Conservation (phyloP, 2,113 vertebrate species). For the Nansenia antarctica region DNA sequence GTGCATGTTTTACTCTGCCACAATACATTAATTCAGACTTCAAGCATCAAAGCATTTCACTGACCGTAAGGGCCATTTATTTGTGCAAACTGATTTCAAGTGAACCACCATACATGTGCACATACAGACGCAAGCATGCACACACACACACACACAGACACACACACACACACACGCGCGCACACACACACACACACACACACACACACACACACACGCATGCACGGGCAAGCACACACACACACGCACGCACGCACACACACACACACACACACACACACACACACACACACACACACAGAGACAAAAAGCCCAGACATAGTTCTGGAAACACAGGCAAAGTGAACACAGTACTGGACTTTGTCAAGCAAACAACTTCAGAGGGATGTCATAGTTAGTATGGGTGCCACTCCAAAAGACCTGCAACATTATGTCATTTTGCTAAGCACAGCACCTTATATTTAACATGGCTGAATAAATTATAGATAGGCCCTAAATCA, state of each 20-base stretch:
- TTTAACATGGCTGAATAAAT: background rate
- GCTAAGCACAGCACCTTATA: background rate
- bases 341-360: slow-evolving; percentile 14
- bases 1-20: background rate
- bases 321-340: background rate
- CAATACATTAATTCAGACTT: background rate
- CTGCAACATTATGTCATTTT: background rate
- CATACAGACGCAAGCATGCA: background rate
- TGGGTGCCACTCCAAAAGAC: slow-evolving; percentile 11
- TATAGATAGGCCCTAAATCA: too few species aligned
- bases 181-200: slow-evolving; percentile 18
- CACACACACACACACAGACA: background rate
- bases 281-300: slow-evolving; percentile 1
- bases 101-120: background rate
- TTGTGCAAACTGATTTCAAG: slow-evolving; percentile 8
- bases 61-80: background rate
- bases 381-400: slow-evolving; percentile 28
- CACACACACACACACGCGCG: slow-evolving; percentile 12
- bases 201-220: slow-evolving; percentile 6
- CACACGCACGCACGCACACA: background rate
- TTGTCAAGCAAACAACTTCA: slow-evolving; percentile 27
- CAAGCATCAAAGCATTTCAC: slow-evolving; percentile 6
- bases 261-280: background rate
- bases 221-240: too few species aligned
- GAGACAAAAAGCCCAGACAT: slow-evolving; percentile 3